Evolutionary conservation across 2,797 vertebrate genomes (phyloP), one percentile per base, ranked within the genome.

Genomic region (Acestrorhynchus altus): DNA sequence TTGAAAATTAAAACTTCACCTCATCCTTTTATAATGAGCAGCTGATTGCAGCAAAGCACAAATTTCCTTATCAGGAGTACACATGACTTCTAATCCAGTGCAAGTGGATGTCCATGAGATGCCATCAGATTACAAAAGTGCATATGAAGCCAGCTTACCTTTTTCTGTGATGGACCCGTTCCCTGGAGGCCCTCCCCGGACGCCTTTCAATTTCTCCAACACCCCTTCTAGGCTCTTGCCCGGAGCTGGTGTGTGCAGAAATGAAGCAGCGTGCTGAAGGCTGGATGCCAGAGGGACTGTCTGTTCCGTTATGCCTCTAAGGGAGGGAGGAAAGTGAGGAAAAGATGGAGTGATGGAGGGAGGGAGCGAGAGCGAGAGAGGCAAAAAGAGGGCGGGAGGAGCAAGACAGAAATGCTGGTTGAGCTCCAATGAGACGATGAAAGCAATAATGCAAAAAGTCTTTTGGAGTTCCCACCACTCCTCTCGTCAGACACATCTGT

Each of bases 161-260:
- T 86, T 60, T 84, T 42, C 77, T 78, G 81, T 86, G 88, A 89
- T 84, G 85, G 83, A 84, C 75, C 83, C 85, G 80, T 84, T 91
- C 89, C 89, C 85, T 86, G 85, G 47, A 72, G 88, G 88, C 86
- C 84, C 87, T 86, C 79, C 83, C 79, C 85, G 86, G 88, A 92
- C 88, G 88, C 72, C 83, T 63, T 88, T 92, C 92, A 92, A 92
- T 93, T 91, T 92, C 93, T 90, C 91, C 87, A 88, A 92, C 92
- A 93, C 93, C 93, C 92, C 92, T 93, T 87, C 92, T 94, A 91
- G 93, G 92, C 87, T 87, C 86, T 87, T 87, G 90, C 92, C 91
- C 90, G 93, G 92, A 93, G 93, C 92, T 93, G 92, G 91, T 93
- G 91, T 91, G 88, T 86, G 83, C 89, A 92, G 91, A 93, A 93